These are phyloP conservation scores for Puntigrus tetrazona DNA, from an alignment of 2,113 vertebrate genomes.

Conservation along the genomic window DNA sequence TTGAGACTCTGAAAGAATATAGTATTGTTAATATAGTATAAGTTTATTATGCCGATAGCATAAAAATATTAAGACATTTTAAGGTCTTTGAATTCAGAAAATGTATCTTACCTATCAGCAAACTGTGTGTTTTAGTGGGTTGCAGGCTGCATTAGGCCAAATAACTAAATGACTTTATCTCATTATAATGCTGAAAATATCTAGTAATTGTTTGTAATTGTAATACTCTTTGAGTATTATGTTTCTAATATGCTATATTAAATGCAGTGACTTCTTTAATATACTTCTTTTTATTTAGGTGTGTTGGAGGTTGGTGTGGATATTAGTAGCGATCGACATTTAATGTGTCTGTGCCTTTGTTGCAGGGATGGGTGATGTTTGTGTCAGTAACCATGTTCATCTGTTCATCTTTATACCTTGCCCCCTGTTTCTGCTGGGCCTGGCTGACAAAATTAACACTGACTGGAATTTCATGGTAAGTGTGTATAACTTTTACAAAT, in stretches of 20 bases:
- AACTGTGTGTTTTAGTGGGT: not conserved
- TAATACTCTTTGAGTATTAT: no score
- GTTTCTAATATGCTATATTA: no score
- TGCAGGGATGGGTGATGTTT: slow-evolving; percentile 99
- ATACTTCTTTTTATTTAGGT: slow-evolving; percentile 63
- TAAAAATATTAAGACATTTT: not conserved
- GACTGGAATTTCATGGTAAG: slow-evolving; percentile 94
- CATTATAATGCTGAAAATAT: not conserved
- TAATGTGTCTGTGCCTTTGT: slow-evolving; percentile 83
- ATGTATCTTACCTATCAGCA: not conserved
- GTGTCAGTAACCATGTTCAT: slow-evolving; percentile 86
- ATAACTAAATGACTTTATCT: not conserved
- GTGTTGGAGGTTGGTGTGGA: slow-evolving; percentile 92
- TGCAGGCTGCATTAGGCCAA: not conserved
- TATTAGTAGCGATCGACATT: slow-evolving; percentile 91
- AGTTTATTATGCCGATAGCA: not conserved
- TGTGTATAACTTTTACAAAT: slow-evolving; percentile 16
- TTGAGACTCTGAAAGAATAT: not conserved
- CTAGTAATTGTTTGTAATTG: no score
- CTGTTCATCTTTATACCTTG: slow-evolving; percentile 84
- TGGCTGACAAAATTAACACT: slow-evolving; percentile 83
- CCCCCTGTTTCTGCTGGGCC: slow-evolving; percentile 82
- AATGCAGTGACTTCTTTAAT: no score
- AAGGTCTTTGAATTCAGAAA: not conserved
- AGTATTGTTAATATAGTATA: not conserved